Base-by-base conservation (phyloP, 2,888 invertebrate genomes). In the Eupithecia subumbrata region DNA sequence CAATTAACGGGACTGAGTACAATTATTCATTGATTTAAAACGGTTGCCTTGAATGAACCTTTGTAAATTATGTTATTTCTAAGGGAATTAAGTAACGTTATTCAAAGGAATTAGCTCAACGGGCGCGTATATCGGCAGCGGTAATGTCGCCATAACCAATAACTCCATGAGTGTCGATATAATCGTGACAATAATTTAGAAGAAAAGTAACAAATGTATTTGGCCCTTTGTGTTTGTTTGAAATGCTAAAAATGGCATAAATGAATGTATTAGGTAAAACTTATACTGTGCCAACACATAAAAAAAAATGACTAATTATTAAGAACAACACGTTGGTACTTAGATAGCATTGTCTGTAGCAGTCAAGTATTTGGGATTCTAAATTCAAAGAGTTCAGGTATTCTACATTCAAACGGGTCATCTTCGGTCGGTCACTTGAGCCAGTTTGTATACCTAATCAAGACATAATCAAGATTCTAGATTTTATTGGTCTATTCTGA, bases 1-100 rank as follows among this genome's bases (percentile, higher is more conserved):
- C 82, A 77, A 84, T 83, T 82, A 85, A 84, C 82, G 84, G 83
- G 76, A 81, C 81, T 79, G 79, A 80, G 76, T 76, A 79, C 78
- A 80, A 82, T 84, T 82, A 81, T 77, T 72, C 74, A 74, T 56
- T 72, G 69, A 66, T 72, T 43, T 73, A 71, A 60, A 69, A 73
- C 52, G 71, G 69, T n/a, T 14, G 52, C 16, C 64, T 63, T 73
- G 60, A 64, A 64, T 64, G 34, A 64, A 64, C 64, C 18, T 34
- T 64, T 64, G 64, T 64, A 64, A 64, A 64, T 34, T 64, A 64
- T 60, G 25, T 60, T 60, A 34, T 64, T 64, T 64, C 18, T 34
- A 14, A 34, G 60, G 25, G 60, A 22, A 25, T 25, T 5, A 5
- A 60, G 60, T 60, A 60, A 60, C 60, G 60, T 60, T 60, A 60